phyloP scores from a whole-genome alignment of 2,888 invertebrate species.

The Xanthorhoe spadicearia region DNA sequence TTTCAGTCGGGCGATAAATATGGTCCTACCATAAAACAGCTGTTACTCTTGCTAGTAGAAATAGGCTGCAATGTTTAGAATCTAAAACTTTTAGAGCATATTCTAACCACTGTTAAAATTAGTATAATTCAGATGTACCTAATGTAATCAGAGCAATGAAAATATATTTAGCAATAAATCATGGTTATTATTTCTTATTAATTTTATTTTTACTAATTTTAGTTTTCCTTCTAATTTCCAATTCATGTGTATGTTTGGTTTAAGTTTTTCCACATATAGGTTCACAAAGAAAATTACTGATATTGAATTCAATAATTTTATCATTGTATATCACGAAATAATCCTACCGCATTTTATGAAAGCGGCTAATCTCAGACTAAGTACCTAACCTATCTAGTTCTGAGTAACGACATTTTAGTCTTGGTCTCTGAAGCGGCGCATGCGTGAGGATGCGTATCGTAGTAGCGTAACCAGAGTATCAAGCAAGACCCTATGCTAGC shows the following conservation, averaged over 20 bases:
- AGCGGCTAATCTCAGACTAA: no score
- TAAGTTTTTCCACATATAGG: no score
- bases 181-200: constrained; percentile 44
- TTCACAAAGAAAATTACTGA: no score
- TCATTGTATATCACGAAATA: no score
- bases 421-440: background rate
- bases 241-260: no score
- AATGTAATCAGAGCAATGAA: constrained; percentile 68
- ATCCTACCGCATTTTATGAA: no score
- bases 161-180: constrained; percentile 74
- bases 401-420: background rate
- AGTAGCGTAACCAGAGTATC: background rate
- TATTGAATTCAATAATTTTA: no score
- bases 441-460: constrained; percentile 13
- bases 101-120: constrained; percentile 39
- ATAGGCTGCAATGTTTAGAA: constrained; percentile 44
- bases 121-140: constrained; percentile 45
- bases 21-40: constrained; percentile 11
- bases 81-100: constrained; percentile 24
- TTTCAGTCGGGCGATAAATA: background rate
- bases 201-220: constrained; percentile 2
- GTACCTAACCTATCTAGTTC: background rate
- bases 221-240: background rate
- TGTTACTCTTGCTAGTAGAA: constrained; percentile 37
- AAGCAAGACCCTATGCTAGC: background rate